Base-by-base conservation (phyloP, 2,888 invertebrate species). In the Andrena flavipes region DNA sequence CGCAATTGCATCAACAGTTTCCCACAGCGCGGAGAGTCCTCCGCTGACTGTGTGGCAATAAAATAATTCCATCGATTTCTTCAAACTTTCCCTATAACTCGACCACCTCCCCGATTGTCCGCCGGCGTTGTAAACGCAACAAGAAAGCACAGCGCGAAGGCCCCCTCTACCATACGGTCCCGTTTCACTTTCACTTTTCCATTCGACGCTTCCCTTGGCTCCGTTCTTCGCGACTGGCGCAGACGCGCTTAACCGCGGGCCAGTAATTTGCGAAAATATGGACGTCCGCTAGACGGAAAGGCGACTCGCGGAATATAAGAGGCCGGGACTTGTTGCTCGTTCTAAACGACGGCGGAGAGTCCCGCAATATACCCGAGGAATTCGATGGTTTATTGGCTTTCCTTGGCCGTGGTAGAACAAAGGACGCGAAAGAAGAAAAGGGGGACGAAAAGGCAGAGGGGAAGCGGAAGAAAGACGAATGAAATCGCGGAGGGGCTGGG, bases 381-480 rank as follows among this genome's bases (percentile, higher is more conserved):
- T 93, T 93, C 92, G 92, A 93, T 93, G 92, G 92, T 93, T 93
- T 93, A 93, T 93, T 93, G 93, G 93, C 91, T 92, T 91, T 91
- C 85, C 90, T 92, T 89, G 92, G 91, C 92, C 91, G 92, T 92
- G 91, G 91, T 86, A 83, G 90, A 86, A 90, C 87, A 88, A 89
- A 88, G 90, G 84, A 85, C 85, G 80, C 49, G 72, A 76, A 64
- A 49, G 76, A 76, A 54, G 77, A 26, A 69, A 72, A 83, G 76
- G 79, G 82, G 79, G 30, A 51, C 75, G 16, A 54, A 30, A 13
- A 64, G 54, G 20, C 59, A 13, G 63, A 64, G 60, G 42, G 69
- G 69, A 78, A 80, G 76, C 80, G 77, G 85, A 82, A 79, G 86
- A 87, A 83, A 79, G 84, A 83, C 83, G 84, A 83, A 83, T 69